phyloP scores from a whole-genome alignment of 2,888 invertebrate genomes.

The Spodoptera exigua region DNA sequence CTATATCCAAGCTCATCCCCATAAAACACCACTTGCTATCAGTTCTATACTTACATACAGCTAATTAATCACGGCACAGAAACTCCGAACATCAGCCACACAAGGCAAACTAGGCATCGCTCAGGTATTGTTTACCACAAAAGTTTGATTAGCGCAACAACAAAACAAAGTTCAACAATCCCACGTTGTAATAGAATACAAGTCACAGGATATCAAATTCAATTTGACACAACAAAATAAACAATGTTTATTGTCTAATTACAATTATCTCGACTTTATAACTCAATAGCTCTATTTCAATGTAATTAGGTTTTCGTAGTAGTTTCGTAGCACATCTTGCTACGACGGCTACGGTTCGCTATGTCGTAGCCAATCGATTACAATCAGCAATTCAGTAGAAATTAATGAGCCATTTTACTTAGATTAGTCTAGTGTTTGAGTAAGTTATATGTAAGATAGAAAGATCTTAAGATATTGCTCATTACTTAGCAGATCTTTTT shows the following conservation, averaged over 20 bases:
- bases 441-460: no score
- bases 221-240: constrained; percentile 22
- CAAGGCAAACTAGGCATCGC: constrained; percentile 14
- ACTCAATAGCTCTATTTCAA: constrained; percentile 4
- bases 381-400: constrained; percentile 24
- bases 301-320: constrained; percentile 14
- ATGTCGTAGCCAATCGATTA: constrained; percentile 30
- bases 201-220: constrained; percentile 26
- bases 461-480: no score
- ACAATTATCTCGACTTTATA: constrained; percentile 11
- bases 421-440: not conserved
- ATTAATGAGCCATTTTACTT: constrained; percentile 1
- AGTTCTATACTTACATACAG: not conserved
- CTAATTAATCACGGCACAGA: constrained; percentile 3
- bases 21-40: no score
- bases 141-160: constrained; percentile 21
- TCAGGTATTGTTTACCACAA: constrained; percentile 16
- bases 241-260: constrained; percentile 20
- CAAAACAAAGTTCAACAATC: constrained; percentile 7
- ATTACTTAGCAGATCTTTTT: no score
- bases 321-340: constrained; percentile 8
- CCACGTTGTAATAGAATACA: constrained; percentile 22
- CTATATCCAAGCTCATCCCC: no score
- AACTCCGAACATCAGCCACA: constrained; percentile 2
- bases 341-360: constrained; percentile 16